Conservation (phyloP, 2,113 vertebrate species). For the Chascanopsetta lugubris region DNA sequence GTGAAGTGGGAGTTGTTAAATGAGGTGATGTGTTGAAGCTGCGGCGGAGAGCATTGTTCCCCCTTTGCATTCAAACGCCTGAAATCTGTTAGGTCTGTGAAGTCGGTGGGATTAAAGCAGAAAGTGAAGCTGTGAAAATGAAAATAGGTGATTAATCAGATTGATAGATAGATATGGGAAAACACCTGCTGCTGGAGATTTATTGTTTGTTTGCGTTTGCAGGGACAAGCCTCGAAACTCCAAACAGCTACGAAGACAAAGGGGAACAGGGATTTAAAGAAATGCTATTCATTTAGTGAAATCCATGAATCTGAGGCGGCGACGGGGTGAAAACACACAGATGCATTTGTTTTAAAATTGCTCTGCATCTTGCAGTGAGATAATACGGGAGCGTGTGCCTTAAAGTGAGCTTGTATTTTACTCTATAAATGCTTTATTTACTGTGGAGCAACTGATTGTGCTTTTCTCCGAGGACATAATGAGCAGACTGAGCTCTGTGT, state of each 20-base stretch:
- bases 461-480: background rate
- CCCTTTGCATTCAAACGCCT: background rate
- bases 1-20: constrained; percentile 29
- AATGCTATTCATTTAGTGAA: no score
- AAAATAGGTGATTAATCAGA: background rate
- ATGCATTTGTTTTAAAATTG: no score
- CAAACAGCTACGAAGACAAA: no score
- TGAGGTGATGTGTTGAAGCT: background rate
- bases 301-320: no score
- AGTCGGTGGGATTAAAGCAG: background rate
- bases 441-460: background rate
- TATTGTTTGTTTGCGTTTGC: background rate
- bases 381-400: background rate
- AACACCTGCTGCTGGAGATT: background rate
- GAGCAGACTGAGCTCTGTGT: background rate
- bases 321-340: no score
- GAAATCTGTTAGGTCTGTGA: constrained; percentile 1
- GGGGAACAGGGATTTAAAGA: background rate
- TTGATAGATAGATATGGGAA: background rate
- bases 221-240: background rate
- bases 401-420: background rate
- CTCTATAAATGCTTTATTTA: background rate
- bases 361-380: background rate
- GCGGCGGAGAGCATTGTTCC: background rate
- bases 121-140: background rate